Percentiles rank a stretch among this genome's conserved stretches.
phyloP scores from a whole-genome alignment of 2,888 invertebrate genomes.

The Cephus spinipes region DNA sequence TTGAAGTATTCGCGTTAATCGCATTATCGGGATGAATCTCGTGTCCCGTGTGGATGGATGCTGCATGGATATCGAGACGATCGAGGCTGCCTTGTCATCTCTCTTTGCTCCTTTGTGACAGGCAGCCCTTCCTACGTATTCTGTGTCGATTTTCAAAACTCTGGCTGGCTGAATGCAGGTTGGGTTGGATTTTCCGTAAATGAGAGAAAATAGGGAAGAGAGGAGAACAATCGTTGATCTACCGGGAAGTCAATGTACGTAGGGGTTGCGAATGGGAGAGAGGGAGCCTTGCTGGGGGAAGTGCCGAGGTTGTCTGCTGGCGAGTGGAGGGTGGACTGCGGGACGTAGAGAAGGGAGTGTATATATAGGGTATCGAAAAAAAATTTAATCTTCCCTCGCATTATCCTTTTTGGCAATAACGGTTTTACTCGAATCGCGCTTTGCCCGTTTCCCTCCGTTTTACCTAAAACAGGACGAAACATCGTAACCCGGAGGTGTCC shows the following conservation, averaged over 20 bases:
- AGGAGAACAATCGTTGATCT: neutral
- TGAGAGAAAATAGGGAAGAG: neutral
- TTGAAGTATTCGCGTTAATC: neutral
- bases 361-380: conserved; percentile 31
- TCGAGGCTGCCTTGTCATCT: neutral
- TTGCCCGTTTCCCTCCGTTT: neutral
- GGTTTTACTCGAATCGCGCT: conserved; percentile 30
- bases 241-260: neutral
- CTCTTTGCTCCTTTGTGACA: neutral
- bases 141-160: neutral
- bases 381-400: conserved; percentile 57
- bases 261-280: neutral
- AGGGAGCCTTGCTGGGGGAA: neutral
- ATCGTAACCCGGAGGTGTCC: neutral
- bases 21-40: neutral
- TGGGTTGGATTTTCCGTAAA: neutral
- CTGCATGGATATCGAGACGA: neutral
- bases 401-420: conserved; percentile 57
- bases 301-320: neutral
- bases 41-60: neutral
- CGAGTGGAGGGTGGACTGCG: neutral
- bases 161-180: neutral
- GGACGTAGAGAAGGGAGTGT: neutral
- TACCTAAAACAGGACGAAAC: neutral
- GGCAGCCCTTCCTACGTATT: neutral